Conservation (phyloP, 2,113 vertebrate species). For the Talpa occidentalis region DNA sequence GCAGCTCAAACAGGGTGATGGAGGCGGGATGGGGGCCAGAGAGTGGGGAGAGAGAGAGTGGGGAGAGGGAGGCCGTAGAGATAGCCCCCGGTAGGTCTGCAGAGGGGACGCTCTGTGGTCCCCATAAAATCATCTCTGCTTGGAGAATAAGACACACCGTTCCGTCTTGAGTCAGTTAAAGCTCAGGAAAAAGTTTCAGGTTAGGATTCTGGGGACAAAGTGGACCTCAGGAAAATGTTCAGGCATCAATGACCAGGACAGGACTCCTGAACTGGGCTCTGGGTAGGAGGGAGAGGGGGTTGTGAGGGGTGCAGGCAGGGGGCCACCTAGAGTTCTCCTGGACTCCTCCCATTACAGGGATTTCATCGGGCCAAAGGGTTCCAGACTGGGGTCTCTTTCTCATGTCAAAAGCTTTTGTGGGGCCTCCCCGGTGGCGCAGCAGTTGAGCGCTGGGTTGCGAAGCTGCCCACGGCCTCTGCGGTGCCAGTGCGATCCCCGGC, state of each 20-base stretch:
- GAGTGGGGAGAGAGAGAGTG: too few relatives aligned
- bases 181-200: neutral
- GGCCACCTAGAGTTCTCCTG: neutral
- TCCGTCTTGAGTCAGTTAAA: neutral
- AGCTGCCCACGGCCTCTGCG: too few relatives aligned
- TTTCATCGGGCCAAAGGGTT: neutral
- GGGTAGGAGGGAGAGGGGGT: accelerated
- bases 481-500: too few relatives aligned
- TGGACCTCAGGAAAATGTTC: neutral
- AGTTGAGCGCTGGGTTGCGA: too few relatives aligned
- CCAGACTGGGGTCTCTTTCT: neutral
- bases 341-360: neutral
- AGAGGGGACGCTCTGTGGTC: neutral
- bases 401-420: neutral
- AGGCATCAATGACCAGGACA: neutral
- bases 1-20: neutral
- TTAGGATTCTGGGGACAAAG: neutral
- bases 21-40: neutral
- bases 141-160: neutral
- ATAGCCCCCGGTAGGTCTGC: neutral
- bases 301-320: neutral
- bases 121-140: neutral
- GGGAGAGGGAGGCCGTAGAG: neutral
- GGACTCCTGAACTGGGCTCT: neutral
- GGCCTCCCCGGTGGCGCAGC: too few relatives aligned